phyloP scores from a whole-genome alignment of 2,113 vertebrate species.

The Microcebus tavaratra region DNA sequence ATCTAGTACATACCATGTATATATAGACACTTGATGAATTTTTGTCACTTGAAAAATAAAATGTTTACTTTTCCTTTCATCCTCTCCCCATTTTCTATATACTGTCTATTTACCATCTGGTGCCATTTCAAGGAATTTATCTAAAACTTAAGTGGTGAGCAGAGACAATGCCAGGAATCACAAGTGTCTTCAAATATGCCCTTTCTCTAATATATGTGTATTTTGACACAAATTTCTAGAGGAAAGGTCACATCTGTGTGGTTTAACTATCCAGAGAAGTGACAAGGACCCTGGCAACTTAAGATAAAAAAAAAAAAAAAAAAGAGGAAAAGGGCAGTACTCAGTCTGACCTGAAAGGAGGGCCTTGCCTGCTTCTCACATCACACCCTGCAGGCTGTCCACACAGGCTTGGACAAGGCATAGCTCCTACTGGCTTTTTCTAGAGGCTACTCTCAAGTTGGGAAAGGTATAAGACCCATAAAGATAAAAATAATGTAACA shows the following conservation, averaged over 20 bases:
- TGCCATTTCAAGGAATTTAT: not conserved
- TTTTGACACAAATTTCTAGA: not conserved
- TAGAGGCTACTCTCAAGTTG: not conserved
- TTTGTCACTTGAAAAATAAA: constrained; percentile 14
- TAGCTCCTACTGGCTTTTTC: not conserved
- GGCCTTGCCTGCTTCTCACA: not conserved
- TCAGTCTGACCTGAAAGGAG: not conserved
- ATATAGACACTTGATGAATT: not conserved
- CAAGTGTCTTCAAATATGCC: not conserved
- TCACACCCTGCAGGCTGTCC: not conserved
- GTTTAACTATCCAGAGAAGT: not conserved
- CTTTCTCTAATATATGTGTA: not conserved
- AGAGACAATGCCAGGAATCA: not conserved
- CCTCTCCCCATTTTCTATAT: not conserved
- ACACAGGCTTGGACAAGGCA: not conserved
- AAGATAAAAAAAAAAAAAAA: not conserved
- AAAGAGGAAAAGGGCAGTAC: not conserved
- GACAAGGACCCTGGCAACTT: not conserved
- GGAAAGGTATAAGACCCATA: not conserved
- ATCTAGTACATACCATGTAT: not conserved
- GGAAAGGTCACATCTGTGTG: not conserved
- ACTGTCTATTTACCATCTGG: not conserved
- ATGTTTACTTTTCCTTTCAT: not conserved
- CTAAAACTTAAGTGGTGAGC: not conserved
- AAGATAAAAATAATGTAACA: not conserved